Base-by-base conservation (phyloP, 2,888 invertebrate species). In the Brachypalpus laphriformis region DNA sequence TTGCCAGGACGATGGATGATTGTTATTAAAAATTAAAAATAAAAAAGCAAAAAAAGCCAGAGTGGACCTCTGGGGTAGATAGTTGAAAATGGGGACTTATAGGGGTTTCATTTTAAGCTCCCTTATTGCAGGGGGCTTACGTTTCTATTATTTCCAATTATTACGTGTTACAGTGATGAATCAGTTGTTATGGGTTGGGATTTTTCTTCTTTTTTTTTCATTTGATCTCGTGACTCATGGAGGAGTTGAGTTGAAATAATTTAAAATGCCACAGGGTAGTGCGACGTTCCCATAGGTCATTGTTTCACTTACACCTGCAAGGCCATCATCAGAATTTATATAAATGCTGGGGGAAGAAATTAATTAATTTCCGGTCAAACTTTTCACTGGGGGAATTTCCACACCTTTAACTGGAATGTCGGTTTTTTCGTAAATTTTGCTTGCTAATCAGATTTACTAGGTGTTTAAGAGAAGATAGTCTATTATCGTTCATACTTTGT, bases 11-110 rank as follows among this genome's bases (percentile, higher is more conserved):
- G 72, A 74, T 74, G 61, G 74, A 59, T 74, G 80, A 74, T 59
- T 45, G 59, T 80, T 80, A 74, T 80, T 81, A 74, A 80, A 80
- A 74, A 68, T 81, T 74, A 37, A 74, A 68, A 61, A 42, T 22
- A 28, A 25, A 22, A 54, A 22, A 28, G 34, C 7, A 14, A 59
- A 25, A 63, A 31, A 68, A 40, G n/a, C 16, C 42, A n/a, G 28
- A 49, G 57, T 65, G 59, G 16, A 65, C 49, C 57, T 66, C n/a
- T 61, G 72, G 65, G 72, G 57, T 11, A 9, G 63, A 45, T 70
- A 49, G 63, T 47, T 37, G 45, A 72, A 61, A 40, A 72, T 42
- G 16, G n/a, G 37, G 25, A 40, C 66, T 59, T 61, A 59, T 51
- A 47, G 14, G 49, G 31, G 16, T 37, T 65, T 61, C 4, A 22